phyloP scores from a whole-genome alignment of 2,113 vertebrate species.

The Bos indicus region DNA sequence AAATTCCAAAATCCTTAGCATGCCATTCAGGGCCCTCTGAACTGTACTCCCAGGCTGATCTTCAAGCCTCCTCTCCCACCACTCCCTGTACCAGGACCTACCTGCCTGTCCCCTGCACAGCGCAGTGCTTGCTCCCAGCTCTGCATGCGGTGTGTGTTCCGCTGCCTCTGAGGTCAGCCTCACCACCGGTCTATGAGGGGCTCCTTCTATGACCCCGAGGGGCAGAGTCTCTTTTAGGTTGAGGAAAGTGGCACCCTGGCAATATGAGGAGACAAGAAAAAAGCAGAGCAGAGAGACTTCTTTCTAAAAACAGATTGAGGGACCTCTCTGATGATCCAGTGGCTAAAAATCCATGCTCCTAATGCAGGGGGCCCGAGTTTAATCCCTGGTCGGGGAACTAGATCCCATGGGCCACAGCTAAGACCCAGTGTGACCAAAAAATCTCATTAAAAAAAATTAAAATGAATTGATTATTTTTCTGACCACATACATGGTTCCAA shows the following conservation, averaged over 20 bases:
- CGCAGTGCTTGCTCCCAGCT: background rate
- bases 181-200: background rate
- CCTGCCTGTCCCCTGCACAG: no score
- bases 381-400: background rate
- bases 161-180: background rate
- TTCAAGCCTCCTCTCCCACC: background rate
- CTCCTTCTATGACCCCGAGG: background rate
- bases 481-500: background rate
- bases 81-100: fast-evolving
- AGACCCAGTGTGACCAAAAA: background rate
- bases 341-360: background rate
- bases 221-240: background rate
- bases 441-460: background rate
- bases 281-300: background rate
- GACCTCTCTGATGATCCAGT: background rate
- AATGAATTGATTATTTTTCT: background rate
- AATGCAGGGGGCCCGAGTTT: fast-evolving
- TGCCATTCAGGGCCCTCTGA: background rate
- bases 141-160: fast-evolving
- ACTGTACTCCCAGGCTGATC: no score
- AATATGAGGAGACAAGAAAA: background rate
- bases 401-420: background rate
- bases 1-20: background rate
- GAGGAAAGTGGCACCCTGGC: background rate
- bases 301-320: background rate